Conservation (phyloP, 2,113 vertebrate genomes). For the Chroicocephalus ridibundus region DNA sequence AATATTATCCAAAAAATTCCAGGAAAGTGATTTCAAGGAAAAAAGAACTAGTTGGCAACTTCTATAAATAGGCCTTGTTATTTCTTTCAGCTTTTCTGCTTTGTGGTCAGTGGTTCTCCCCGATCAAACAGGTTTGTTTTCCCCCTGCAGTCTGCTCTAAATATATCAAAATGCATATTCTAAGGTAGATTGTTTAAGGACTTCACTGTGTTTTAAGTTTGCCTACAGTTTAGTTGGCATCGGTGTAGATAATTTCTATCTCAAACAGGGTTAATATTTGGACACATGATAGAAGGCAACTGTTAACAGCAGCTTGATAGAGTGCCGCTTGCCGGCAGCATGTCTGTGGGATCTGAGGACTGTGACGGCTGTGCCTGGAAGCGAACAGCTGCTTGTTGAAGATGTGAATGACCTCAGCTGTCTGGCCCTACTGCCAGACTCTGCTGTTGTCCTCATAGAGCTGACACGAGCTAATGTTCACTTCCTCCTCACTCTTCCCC, state of each 20-base stretch:
- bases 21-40: conserved; percentile 16
- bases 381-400: background rate
- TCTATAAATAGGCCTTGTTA: background rate
- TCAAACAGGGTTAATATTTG: background rate
- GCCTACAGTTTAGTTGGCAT: background rate
- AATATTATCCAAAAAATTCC: background rate
- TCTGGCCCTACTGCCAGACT: background rate
- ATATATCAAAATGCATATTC: background rate
- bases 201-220: background rate
- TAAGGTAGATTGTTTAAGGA: background rate
- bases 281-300: background rate
- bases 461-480: background rate
- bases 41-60: background rate
- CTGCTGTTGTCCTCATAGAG: background rate
- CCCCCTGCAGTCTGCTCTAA: background rate
- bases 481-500: background rate
- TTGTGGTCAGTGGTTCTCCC: background rate
- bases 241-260: background rate
- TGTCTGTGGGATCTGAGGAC: background rate
- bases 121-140: background rate
- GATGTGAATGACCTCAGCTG: background rate
- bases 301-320: background rate
- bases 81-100: background rate
- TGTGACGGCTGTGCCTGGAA: background rate
- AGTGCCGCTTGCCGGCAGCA: background rate